Evolutionary conservation across 2,797 vertebrate genomes (phyloP).

Genomic region (Naso thynnoides): DNA sequence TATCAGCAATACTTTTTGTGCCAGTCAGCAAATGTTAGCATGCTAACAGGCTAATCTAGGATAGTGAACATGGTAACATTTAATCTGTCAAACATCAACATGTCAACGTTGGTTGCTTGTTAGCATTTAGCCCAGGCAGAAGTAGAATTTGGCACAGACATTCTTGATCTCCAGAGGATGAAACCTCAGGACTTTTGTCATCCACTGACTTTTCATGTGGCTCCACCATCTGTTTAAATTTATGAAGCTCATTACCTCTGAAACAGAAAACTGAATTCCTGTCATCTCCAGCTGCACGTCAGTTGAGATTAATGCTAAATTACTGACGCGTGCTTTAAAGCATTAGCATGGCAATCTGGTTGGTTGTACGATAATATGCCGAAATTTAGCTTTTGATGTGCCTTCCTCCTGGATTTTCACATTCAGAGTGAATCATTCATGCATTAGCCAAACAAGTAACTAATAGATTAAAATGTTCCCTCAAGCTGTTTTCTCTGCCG

Average conservation of each 20-base stretch:
- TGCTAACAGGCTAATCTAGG: background rate
- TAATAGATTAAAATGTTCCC: conserved; percentile 15
- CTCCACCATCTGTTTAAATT: background rate
- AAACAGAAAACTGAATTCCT: background rate
- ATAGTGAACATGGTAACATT: background rate
- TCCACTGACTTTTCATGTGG: background rate
- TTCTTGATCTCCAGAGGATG: background rate
- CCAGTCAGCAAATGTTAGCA: background rate
- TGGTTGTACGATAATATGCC: background rate
- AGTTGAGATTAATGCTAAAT: background rate
- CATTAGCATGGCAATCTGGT: background rate
- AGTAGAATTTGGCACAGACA: background rate
- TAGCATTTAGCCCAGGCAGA: background rate
- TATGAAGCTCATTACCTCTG: background rate
- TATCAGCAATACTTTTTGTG: background rate
- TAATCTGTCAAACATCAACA: background rate
- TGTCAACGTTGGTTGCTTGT: background rate
- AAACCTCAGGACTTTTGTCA: background rate
- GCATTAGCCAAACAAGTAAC: conserved; percentile 1
- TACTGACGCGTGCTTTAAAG: background rate
- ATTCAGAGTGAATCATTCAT: background rate
- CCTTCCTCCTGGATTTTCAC: background rate
- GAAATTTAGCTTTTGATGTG: background rate
- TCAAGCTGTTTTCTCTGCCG: conserved; percentile 16
- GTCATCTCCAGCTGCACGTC: background rate